Conservation (phyloP, 1,140 invertebrate species). For the Chironomus tepperi region DNA sequence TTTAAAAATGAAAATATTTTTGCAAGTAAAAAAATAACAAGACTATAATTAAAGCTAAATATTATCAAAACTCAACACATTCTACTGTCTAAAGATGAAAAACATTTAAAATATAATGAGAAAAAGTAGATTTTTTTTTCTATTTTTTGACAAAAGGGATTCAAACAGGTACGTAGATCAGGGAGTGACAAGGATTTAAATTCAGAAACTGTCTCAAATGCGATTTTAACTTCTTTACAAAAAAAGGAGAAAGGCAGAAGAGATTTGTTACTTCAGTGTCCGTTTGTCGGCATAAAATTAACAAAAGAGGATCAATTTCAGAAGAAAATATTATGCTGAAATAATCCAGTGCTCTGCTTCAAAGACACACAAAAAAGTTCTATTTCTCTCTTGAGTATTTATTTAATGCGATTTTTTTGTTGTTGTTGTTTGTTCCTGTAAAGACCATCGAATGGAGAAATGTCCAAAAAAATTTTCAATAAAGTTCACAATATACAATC, state of each 20-base stretch:
- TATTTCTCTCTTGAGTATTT: conserved; percentile 15
- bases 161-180: background rate
- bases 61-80: conserved; percentile 13
- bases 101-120: background rate
- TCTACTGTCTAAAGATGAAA: background rate
- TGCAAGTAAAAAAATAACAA: background rate
- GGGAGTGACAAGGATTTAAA: conserved; percentile 21
- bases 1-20: background rate
- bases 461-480: too few species aligned
- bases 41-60: conserved; percentile 13
- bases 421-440: too few species aligned
- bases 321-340: conserved; percentile 13
- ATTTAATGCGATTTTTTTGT: background rate
- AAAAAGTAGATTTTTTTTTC: too few species aligned
- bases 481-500: too few species aligned
- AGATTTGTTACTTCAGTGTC: background rate
- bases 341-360: conserved; percentile 14
- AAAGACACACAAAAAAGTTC: background rate
- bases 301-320: conserved; percentile 19
- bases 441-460: too few species aligned
- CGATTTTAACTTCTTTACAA: conserved; percentile 1
- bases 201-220: conserved; percentile 22
- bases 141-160: background rate
- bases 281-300: background rate
- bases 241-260: background rate